These are phyloP conservation scores for Actenoides lindsayi DNA, from an alignment of 2,113 vertebrate genomes.

Conservation along the genomic window DNA sequence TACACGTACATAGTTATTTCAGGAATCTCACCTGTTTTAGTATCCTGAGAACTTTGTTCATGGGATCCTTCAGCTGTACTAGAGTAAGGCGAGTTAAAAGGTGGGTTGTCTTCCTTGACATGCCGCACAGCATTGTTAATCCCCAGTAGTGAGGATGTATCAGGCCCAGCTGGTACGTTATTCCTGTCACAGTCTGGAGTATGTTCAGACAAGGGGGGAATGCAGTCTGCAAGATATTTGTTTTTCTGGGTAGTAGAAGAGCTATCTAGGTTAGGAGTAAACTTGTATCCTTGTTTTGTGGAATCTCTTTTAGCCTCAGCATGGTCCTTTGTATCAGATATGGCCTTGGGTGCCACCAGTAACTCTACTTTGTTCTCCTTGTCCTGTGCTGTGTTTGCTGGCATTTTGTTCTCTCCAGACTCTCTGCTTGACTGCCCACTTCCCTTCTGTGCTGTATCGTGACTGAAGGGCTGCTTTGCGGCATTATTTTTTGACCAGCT, in stretches of 20 bases:
- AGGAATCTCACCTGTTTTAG: not conserved
- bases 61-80: not conserved
- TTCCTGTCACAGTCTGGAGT: not conserved
- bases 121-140: not conserved
- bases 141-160: not conserved
- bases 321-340: not conserved
- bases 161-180: not conserved
- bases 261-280: not conserved
- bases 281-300: not conserved
- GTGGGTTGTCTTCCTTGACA: not conserved
- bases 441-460: not conserved
- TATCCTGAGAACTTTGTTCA: not conserved
- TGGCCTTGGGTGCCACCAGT: not conserved
- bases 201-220: not conserved
- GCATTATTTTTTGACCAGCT: slow-evolving; percentile 63
- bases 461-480: not conserved
- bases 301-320: not conserved
- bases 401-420: not conserved
- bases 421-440: not conserved
- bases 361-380: not conserved
- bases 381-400: not conserved
- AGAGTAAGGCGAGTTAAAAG: not conserved
- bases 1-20: slow-evolving; percentile 21
- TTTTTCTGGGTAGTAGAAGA: not conserved
- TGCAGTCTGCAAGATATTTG: not conserved